Evolutionary conservation across 1,140 invertebrate genomes (phyloP), one percentile per base, ranked within the genome.

Genomic region (Pseudomyrmex pallidus): DNA sequence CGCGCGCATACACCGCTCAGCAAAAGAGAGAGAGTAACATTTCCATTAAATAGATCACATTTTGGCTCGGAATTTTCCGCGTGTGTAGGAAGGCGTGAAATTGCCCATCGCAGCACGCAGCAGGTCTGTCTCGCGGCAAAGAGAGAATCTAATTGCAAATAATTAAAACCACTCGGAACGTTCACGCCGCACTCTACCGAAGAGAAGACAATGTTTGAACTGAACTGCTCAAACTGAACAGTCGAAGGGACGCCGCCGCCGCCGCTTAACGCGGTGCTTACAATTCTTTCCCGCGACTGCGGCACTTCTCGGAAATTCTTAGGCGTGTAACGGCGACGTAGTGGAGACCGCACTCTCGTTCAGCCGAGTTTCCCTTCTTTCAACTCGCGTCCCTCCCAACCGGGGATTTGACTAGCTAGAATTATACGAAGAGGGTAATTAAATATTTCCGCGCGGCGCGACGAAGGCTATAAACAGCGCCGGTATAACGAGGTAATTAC

Each of bases 381-480:
- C 46, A 57, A 44, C 15, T 5, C 13, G 59, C 7, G 17, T 17
- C 35, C 12, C 22, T 17, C 10, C 20, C 70, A 50, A 57, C 52
- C 9, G 8, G 17, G 20, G 10, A 48, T 57, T 15, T 54, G 48
- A n/a, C 25, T 56, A 20, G n/a, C 70, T 3, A n/a, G n/a, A 62
- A 9, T 10, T 9, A 63, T 59, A 17, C 44, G 83, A 52, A 22
- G 56, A 64, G 62, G 86, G 64, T 88, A 91, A 91, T 91, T 90
- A 89, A 91, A 91, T 91, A 89, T 91, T 91, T 89, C 86, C 76
- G 54, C 72, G 61, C 66, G 52, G 56, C 48, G 52, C 48, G 83
- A 90, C 85, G 70, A 88, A 85, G 82, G 66, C 66, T 62, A 76
- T 80, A 83, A 90, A 90, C 80, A 66, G 85, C 50, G n/a, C 8